Evolutionary conservation across 1,140 invertebrate species (phyloP).

Genomic region (Eubasilissa regina): DNA sequence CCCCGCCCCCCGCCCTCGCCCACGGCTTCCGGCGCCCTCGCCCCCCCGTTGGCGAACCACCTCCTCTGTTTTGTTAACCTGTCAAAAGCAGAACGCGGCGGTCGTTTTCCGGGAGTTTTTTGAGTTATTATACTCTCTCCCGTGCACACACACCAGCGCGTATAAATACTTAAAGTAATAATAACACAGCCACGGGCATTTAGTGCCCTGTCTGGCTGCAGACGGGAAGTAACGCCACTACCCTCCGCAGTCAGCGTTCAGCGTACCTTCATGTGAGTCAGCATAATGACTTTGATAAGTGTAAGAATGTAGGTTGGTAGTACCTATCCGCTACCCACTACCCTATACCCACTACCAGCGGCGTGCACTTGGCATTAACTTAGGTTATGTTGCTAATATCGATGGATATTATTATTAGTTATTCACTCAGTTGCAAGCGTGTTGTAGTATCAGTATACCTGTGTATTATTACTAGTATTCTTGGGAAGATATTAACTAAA

Average conservation of each 20-base stretch:
- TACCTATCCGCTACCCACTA: not conserved
- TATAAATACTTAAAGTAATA: conserved; percentile 49
- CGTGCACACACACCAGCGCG: conserved; percentile 45
- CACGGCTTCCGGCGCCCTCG: conserved; percentile 32
- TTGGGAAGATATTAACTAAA: no score
- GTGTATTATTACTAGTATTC: no score
- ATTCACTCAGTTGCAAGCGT: no score
- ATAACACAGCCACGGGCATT: conserved; percentile 47
- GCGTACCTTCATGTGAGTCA: conserved; percentile 23
- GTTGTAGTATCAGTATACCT: no score
- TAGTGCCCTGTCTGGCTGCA: conserved; percentile 40
- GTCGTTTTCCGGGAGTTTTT: conserved; percentile 60
- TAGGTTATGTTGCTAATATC: no score
- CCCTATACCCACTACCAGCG: no score
- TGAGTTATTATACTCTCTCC: conserved; percentile 59
- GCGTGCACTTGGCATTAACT: no score
- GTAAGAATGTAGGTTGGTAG: conserved; percentile 22
- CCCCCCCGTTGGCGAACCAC: conserved; percentile 34
- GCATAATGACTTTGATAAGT: conserved; percentile 39
- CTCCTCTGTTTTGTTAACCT: conserved; percentile 59
- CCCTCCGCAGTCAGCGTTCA: conserved; percentile 16
- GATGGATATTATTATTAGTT: no score
- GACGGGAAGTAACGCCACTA: conserved; percentile 6
- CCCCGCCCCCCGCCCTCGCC: conserved; percentile 39
- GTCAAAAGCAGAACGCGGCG: conserved; percentile 60